A percentile compares a stretch with the other conserved stretches of the same genome.
phyloP scores from a whole-genome alignment of 2,888 invertebrate genomes.

The Orthonychiurus folsomi region DNA sequence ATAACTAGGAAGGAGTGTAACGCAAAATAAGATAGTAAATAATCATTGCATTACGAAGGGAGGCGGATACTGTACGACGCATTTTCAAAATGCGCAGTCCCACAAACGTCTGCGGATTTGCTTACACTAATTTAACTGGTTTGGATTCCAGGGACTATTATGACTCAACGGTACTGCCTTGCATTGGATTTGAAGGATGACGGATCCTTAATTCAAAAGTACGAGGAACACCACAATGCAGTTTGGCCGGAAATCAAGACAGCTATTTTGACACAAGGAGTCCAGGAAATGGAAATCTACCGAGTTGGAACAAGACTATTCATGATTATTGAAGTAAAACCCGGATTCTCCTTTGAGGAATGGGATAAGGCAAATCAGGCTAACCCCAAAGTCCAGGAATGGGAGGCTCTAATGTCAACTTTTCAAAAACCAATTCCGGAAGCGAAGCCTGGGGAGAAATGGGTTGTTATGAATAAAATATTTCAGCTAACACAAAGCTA shows the following conservation, averaged over 20 bases:
- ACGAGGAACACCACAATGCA: neutral
- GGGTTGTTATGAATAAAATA: constrained; percentile 1
- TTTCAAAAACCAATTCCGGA: neutral
- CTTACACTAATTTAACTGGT: no score
- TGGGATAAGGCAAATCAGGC: neutral
- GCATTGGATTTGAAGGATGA: constrained; percentile 4
- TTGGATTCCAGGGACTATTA: no score
- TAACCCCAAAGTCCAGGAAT: neutral
- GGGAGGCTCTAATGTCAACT: neutral
- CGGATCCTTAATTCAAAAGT: neutral
- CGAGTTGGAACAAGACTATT: neutral
- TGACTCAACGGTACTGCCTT: neutral
- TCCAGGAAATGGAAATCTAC: constrained; percentile 4
- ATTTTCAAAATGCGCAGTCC: no score
- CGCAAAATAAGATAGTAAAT: no score
- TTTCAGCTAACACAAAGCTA: neutral
- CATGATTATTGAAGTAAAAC: neutral
- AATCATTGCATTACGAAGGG: no score
- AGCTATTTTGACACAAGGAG: neutral
- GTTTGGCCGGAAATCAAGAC: constrained; percentile 5
- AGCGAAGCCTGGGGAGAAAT: constrained; percentile 4
- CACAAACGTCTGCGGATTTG: no score
- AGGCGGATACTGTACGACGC: no score
- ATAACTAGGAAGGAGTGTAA: no score
- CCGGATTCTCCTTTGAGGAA: neutral